Evolutionary conservation across 2,888 invertebrate species (phyloP).

Genomic region (Chesias legatella): DNA sequence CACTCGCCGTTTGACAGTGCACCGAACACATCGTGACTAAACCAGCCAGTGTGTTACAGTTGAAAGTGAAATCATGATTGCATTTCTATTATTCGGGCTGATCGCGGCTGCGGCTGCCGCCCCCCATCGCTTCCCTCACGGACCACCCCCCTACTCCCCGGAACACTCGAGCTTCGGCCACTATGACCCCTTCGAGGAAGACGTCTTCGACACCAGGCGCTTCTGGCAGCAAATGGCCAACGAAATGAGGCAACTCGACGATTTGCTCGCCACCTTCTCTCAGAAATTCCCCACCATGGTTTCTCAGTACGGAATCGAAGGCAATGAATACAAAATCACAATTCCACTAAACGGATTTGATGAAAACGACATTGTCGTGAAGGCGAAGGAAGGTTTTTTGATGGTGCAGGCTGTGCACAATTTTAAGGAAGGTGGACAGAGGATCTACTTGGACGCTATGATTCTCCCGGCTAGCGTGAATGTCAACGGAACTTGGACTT

Average conservation of each 20-base stretch:
- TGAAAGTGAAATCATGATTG: conserved; percentile 39
- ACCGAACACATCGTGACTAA: conserved; percentile 6
- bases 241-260: conserved; percentile 49
- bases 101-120: conserved; percentile 51
- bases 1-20: conserved; percentile 24
- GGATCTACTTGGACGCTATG: conserved; percentile 48
- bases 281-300: conserved; percentile 42
- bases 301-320: conserved; percentile 40
- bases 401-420: conserved; percentile 60
- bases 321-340: conserved; percentile 51
- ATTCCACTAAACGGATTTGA: conserved; percentile 50
- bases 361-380: conserved; percentile 61
- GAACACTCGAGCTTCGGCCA: conserved; percentile 9
- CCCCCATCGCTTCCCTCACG: conserved; percentile 35
- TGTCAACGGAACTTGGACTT: conserved; percentile 56
- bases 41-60: not conserved
- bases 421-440: conserved; percentile 26
- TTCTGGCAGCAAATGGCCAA: conserved; percentile 52
- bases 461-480: conserved; percentile 48
- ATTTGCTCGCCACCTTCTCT: conserved; percentile 43
- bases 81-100: conserved; percentile 39
- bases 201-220: conserved; percentile 50
- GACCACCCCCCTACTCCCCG: conserved; percentile 17
- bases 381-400: conserved; percentile 54
- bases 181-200: conserved; percentile 31